phyloP scores from a whole-genome alignment of 2,888 invertebrate species.

The Drosophila seclusa region DNA sequence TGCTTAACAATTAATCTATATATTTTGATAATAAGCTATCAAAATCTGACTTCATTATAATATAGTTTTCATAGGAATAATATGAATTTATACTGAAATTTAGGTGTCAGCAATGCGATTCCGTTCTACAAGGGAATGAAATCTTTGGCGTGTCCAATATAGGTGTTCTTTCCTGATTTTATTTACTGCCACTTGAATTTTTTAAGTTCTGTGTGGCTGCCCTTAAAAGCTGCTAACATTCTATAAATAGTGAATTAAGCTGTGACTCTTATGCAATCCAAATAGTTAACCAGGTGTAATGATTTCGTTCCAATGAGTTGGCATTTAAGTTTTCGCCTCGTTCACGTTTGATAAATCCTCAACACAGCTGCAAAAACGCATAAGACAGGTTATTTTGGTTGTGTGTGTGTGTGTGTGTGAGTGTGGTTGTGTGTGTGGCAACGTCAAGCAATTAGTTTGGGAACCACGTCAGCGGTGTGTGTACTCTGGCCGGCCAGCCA shows the following conservation, averaged over 20 bases:
- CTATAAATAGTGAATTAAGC: not conserved
- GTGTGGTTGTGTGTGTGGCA: conserved; percentile 1
- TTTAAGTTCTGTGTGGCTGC: not conserved
- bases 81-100: not conserved
- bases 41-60: not conserved
- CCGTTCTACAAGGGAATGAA: not conserved
- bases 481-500: conserved; percentile 25
- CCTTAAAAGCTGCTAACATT: not conserved
- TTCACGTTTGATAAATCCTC: conserved; percentile 34
- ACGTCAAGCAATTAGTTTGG: conserved; percentile 28
- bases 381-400: conserved; percentile 4
- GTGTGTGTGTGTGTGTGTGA: not conserved
- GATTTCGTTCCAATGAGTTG: conserved; percentile 27
- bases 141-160: not conserved
- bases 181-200: not conserved
- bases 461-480: conserved; percentile 35
- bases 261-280: conserved; percentile 12
- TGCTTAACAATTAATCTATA: not conserved
- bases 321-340: conserved; percentile 40
- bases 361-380: not conserved
- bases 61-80: not conserved
- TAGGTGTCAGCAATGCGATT: not conserved
- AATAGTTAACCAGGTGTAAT: conserved; percentile 21
- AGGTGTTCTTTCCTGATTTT: not conserved
- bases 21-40: rapidly evolving